These are phyloP conservation scores for Alethe castanea DNA, from an alignment of 2,113 vertebrate species.

Conservation along the genomic window DNA sequence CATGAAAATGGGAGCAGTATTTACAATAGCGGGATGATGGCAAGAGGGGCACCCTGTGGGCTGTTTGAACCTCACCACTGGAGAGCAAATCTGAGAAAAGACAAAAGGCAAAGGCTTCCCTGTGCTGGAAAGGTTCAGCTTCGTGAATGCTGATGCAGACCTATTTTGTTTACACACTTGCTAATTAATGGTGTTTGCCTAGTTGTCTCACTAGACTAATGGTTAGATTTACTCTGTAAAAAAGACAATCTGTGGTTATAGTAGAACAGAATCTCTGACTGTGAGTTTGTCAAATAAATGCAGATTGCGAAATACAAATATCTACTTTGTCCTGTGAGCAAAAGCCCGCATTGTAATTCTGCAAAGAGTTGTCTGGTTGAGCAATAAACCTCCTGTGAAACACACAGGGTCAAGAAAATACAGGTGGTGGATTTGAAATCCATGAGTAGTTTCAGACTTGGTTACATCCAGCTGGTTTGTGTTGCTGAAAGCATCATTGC, in stretches of 20 bases:
- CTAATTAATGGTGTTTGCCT: slow-evolving; percentile 13
- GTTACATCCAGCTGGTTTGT: background rate
- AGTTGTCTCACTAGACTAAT: background rate
- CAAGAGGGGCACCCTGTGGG: background rate
- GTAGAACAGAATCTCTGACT: background rate
- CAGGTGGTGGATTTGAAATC: background rate
- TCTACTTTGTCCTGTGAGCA: background rate
- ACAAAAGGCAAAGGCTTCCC: background rate
- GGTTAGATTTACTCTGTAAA: slow-evolving; percentile 10
- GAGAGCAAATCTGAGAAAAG: background rate
- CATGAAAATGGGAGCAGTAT: background rate
- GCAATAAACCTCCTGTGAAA: background rate
- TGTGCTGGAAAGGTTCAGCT: background rate
- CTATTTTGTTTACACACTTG: slow-evolving; percentile 4
- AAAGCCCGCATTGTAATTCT: background rate
- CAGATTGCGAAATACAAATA: slow-evolving; percentile 1
- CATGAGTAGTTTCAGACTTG: background rate
- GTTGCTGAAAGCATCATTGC: background rate
- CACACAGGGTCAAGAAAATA: background rate
- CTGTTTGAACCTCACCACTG: background rate
- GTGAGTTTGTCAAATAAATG: slow-evolving; percentile 1
- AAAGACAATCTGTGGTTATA: background rate
- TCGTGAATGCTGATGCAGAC: background rate
- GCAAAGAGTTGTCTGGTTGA: background rate
- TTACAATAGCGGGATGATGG: background rate